These are phyloP conservation scores for Parnassius smintheus DNA, from an alignment of 2,888 invertebrate species.

Conservation along the genomic window DNA sequence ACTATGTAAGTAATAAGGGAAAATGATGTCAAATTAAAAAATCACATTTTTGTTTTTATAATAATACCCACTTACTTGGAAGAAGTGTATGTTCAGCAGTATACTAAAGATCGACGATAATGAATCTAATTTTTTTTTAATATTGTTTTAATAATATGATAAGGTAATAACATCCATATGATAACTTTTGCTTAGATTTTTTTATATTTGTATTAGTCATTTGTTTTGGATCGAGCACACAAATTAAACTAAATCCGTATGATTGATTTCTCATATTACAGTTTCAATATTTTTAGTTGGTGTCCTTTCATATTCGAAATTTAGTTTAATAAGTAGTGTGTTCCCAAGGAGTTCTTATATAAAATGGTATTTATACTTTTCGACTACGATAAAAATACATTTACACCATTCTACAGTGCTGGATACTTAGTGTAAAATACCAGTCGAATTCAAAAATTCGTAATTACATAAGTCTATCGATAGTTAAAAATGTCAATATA, in stretches of 20 bases:
- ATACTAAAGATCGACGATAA: too few species aligned
- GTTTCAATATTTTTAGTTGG: constrained; percentile 17
- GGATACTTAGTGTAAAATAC: constrained; percentile 47
- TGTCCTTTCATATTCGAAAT: constrained; percentile 45
- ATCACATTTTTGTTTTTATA: not conserved
- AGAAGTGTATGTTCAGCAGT: too few species aligned
- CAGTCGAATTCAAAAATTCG: constrained; percentile 63
- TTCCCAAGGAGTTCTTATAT: constrained; percentile 6
- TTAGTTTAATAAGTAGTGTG: constrained; percentile 43
- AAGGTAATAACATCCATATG: constrained; percentile 8
- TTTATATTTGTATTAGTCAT: constrained; percentile 13
- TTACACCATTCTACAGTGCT: constrained; percentile 56
- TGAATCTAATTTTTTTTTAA: too few species aligned
- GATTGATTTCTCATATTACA: not conserved
- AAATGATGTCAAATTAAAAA: not conserved
- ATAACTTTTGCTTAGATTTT: not conserved
- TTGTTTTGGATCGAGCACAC: constrained; percentile 8
- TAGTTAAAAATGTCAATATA: constrained; percentile 31
- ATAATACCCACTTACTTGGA: too few species aligned
- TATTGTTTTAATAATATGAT: not conserved
- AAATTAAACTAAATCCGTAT: constrained; percentile 30
- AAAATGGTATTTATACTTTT: constrained; percentile 35
- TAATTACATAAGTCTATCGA: constrained; percentile 57
- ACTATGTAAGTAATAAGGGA: not conserved
- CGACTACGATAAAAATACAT: constrained; percentile 54